Conservation (phyloP, 2,888 invertebrate species). For the Liposcelis brunnea region DNA sequence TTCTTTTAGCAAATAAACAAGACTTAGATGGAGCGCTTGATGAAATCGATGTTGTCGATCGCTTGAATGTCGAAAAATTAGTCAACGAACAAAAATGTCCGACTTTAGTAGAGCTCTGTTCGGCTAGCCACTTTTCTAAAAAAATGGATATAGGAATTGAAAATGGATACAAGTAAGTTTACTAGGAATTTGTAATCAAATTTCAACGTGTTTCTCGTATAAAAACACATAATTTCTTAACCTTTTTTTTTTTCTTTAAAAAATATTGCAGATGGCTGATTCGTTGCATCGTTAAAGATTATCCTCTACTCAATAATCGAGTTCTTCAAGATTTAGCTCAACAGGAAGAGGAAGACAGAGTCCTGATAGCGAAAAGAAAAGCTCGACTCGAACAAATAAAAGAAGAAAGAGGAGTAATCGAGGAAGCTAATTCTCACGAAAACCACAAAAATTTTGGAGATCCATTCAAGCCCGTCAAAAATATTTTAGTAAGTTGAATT, state of each 20-base stretch:
- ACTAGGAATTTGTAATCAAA: background rate
- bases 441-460: slow-evolving; percentile 3
- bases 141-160: slow-evolving; percentile 48
- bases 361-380: slow-evolving; percentile 28
- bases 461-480: slow-evolving; percentile 13
- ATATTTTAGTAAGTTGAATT: slow-evolving; percentile 11
- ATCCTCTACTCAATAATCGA: slow-evolving; percentile 41
- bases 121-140: slow-evolving; percentile 27
- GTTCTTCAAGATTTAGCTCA: slow-evolving; percentile 41
- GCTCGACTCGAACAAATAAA: background rate
- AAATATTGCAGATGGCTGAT: slow-evolving; percentile 40
- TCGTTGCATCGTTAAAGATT: slow-evolving; percentile 47
- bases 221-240: background rate
- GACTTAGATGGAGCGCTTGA: slow-evolving; percentile 61
- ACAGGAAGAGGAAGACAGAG: slow-evolving; percentile 34
- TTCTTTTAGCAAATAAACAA: slow-evolving; percentile 80
- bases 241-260: background rate
- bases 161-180: slow-evolving; percentile 36
- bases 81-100: slow-evolving; percentile 64
- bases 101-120: slow-evolving; percentile 62
- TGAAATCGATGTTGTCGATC: slow-evolving; percentile 66
- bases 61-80: slow-evolving; percentile 51
- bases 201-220: background rate
- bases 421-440: background rate
- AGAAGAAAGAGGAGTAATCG: background rate